These are phyloP conservation scores for Elysia chlorotica DNA, from an alignment of 1,140 invertebrate species.

Conservation along the genomic window DNA sequence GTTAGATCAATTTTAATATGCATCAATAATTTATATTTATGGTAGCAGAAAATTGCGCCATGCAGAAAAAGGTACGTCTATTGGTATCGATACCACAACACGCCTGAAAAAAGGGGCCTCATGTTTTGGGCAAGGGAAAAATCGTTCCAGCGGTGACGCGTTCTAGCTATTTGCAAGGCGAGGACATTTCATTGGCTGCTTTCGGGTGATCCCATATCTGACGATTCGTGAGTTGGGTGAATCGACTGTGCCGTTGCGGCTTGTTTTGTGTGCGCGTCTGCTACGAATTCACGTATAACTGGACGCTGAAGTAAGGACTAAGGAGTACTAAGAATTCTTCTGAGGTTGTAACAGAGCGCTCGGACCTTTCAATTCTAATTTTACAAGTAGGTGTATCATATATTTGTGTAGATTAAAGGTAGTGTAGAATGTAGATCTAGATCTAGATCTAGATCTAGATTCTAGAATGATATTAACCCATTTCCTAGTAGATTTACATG, in stretches of 20 bases:
- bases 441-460: constrained; percentile 15
- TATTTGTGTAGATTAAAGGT: not conserved
- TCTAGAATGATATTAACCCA: too few relatives aligned
- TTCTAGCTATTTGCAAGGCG: too few relatives aligned
- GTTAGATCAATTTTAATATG: too few relatives aligned
- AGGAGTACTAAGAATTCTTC: too few relatives aligned
- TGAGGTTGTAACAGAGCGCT: not conserved
- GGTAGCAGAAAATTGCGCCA: not conserved
- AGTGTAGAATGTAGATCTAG: not conserved
- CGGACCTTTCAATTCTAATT: not conserved
- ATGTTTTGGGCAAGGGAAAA: not conserved
- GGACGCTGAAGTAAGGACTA: too few relatives aligned
- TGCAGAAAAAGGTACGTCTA: not conserved
- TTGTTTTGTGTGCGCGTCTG: not conserved
- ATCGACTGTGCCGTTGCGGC: constrained; percentile 15
- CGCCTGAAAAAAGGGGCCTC: not conserved
- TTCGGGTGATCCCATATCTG: constrained; percentile 26
- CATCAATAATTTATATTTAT: too few relatives aligned
- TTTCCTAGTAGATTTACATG: too few relatives aligned
- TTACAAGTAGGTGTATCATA: not conserved
- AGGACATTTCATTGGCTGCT: constrained; percentile 22
- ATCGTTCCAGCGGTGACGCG: not conserved
- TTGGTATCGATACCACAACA: not conserved
- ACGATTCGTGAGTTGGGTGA: constrained; percentile 20
- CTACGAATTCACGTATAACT: too few relatives aligned